phyloP scores from a whole-genome alignment of 1,140 invertebrate genomes.

The Pinna nobilis region DNA sequence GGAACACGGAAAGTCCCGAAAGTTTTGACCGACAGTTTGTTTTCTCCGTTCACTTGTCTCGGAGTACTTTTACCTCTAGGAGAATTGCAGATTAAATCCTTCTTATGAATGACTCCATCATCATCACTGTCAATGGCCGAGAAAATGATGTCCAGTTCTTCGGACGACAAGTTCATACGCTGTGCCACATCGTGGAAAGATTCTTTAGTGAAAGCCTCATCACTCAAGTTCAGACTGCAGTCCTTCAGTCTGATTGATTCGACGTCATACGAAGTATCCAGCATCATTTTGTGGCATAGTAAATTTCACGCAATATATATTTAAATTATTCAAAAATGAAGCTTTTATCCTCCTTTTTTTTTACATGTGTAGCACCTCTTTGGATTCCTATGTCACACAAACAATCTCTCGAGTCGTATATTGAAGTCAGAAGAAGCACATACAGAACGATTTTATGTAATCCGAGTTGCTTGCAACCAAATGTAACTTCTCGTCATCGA shows the following conservation, averaged over 20 bases:
- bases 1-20: background rate
- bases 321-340: too few species aligned
- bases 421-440: too few species aligned
- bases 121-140: conserved; percentile 50
- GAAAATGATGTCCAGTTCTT: conserved; percentile 55
- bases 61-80: conserved; percentile 17
- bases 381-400: too few species aligned
- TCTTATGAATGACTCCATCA: conserved; percentile 47
- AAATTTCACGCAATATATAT: too few species aligned
- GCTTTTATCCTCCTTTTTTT: too few species aligned
- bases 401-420: too few species aligned
- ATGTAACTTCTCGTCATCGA: too few species aligned
- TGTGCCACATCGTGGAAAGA: conserved; percentile 42
- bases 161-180: conserved; percentile 39
- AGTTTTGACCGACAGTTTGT: background rate
- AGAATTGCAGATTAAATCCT: conserved; percentile 24
- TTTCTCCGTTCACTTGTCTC: background rate
- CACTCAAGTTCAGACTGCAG: conserved; percentile 23
- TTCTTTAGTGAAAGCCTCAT: conserved; percentile 41
- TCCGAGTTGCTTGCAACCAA: too few species aligned
- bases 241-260: conserved; percentile 8
- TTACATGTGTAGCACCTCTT: too few species aligned
- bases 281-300: too few species aligned
- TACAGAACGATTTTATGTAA: too few species aligned
- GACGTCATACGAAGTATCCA: too few species aligned